Evolutionary conservation across 53 echinoderm and acorn worm species (phyloP).

Genomic region (Patiria pectinifera): DNA sequence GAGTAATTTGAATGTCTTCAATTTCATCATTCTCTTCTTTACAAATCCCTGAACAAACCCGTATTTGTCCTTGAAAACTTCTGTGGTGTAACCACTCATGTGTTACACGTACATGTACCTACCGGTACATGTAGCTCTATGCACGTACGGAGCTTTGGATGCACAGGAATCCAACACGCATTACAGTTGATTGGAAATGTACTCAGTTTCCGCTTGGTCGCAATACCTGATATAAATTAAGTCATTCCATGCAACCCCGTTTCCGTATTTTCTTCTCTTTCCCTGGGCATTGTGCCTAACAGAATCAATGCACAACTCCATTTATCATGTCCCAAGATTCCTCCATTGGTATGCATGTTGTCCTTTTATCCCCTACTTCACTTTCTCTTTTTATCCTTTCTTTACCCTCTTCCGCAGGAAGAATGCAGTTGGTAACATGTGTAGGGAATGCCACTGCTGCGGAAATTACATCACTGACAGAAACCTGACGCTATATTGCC

Average conservation of each 20-base stretch:
- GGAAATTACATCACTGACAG: slow-evolving; percentile 4
- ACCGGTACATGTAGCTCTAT: background rate
- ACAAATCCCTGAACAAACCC: background rate
- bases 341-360: background rate
- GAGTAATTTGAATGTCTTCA: too few relatives aligned
- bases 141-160: background rate
- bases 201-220: background rate
- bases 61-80: background rate
- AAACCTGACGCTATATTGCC: slow-evolving; percentile 44
- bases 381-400: background rate
- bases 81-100: background rate
- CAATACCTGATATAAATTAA: slow-evolving; percentile 11
- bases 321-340: background rate
- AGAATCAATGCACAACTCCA: background rate
- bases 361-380: background rate
- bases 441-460: background rate
- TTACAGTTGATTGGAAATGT: background rate
- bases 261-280: background rate
- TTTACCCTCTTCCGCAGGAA: background rate
- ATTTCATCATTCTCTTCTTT: too few relatives aligned
- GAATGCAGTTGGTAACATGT: background rate
- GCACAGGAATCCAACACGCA: background rate
- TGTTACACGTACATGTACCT: background rate
- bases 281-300: background rate
- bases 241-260: background rate